A percentile compares a stretch with the other conserved stretches of the same genome.
Conservation (phyloP, 2,113 vertebrate genomes). For the Aix galericulata region DNA sequence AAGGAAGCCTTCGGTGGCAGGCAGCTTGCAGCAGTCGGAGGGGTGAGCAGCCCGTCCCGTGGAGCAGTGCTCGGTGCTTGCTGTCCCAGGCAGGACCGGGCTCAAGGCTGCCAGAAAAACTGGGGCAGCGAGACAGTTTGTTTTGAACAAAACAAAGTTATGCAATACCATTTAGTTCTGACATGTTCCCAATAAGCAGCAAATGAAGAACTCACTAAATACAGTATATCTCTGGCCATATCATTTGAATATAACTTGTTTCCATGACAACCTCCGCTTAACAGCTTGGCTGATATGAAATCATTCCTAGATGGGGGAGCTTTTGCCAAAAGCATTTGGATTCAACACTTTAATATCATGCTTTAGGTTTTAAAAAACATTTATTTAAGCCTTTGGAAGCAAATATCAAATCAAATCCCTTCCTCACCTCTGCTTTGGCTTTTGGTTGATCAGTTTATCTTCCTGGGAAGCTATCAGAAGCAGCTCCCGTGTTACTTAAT, state of each 20-base stretch:
- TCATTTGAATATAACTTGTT: conserved; percentile 78
- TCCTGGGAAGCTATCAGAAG: neutral
- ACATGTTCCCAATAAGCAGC: conserved; percentile 66
- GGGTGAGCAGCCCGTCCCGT: neutral
- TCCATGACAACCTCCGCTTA: conserved; percentile 79
- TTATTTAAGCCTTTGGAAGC: conserved; percentile 54
- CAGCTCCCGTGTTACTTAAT: conserved; percentile 43
- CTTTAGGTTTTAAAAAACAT: conserved; percentile 44
- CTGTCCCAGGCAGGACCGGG: neutral
- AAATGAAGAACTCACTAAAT: conserved; percentile 76
- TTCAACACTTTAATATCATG: conserved; percentile 46
- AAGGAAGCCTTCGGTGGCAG: neutral
- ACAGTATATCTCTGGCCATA: conserved; percentile 66
- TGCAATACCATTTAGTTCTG: conserved; percentile 69
- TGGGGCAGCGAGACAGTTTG: conserved; percentile 41
- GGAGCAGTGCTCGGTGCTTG: neutral
- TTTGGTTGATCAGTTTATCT: conserved; percentile 15
- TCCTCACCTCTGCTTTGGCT: conserved; percentile 22
- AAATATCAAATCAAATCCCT: conserved; percentile 47
- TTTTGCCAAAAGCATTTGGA: conserved; percentile 66
- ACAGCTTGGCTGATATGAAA: conserved; percentile 74
- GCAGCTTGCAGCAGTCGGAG: neutral
- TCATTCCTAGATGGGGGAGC: conserved; percentile 73
- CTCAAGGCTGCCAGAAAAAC: conserved; percentile 1
- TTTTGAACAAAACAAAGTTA: conserved; percentile 73